Percentiles rank a stretch among this genome's conserved stretches.
Conservation (phyloP, 2,113 vertebrate genomes). For the Pluvianellus socialis region DNA sequence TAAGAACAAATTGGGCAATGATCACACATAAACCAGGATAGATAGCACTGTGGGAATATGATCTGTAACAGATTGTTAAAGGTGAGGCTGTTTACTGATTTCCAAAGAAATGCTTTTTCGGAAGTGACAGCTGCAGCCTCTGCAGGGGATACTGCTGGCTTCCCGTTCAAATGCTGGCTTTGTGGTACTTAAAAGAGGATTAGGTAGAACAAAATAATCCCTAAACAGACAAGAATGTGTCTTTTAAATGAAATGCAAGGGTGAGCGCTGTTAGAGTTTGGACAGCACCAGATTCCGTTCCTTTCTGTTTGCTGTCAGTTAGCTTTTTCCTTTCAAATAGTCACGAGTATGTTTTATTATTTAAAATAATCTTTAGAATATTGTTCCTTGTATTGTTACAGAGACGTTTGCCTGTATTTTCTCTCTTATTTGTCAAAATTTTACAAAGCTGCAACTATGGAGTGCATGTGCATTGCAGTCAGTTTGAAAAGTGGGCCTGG, state of each 20-base stretch:
- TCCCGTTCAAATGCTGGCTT: not conserved
- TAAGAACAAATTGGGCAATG: slow-evolving; percentile 53
- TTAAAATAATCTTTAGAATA: slow-evolving; percentile 25
- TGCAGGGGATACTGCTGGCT: slow-evolving; percentile 27
- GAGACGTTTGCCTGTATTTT: not conserved
- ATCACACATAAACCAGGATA: slow-evolving; percentile 23
- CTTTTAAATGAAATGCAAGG: not conserved
- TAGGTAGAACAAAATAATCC: slow-evolving; percentile 4
- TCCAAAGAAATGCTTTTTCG: not conserved
- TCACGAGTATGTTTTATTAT: slow-evolving; percentile 36
- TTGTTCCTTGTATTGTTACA: not conserved
- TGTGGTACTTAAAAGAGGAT: not conserved
- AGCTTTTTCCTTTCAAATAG: slow-evolving; percentile 21
- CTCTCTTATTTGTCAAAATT: slow-evolving; percentile 36
- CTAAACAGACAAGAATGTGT: not conserved
- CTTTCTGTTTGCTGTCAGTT: not conserved
- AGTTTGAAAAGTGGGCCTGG: slow-evolving; percentile 4
- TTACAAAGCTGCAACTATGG: not conserved
- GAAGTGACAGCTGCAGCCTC: slow-evolving; percentile 41
- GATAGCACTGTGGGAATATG: not conserved
- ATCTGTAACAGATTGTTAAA: slow-evolving; percentile 4
- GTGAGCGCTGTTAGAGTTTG: not conserved
- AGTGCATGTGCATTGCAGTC: not conserved
- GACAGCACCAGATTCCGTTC: not conserved
- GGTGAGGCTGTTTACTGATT: slow-evolving; percentile 38